Percentiles rank a stretch among this genome's conserved stretches.
phyloP scores from a whole-genome alignment of 92 coral and sea anemone species.

The Porites evermanni region DNA sequence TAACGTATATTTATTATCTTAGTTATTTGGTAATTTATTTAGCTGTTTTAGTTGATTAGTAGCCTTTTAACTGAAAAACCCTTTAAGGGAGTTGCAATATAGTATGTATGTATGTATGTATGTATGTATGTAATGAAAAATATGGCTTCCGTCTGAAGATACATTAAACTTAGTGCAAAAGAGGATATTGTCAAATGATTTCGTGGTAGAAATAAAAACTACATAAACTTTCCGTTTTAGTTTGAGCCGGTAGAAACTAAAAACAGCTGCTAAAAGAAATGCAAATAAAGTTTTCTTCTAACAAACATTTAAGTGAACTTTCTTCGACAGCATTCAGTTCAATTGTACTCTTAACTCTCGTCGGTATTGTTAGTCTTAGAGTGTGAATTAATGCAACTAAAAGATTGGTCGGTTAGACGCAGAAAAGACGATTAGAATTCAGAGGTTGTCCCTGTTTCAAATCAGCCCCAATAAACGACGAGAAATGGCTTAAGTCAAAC shows the following conservation, averaged over 20 bases:
- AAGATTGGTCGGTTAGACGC: background rate
- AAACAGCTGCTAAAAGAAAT: background rate
- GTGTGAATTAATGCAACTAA: background rate
- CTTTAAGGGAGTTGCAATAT: too few relatives aligned
- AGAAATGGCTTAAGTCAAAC: background rate
- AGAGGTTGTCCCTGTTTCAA: background rate
- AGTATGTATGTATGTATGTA: too few relatives aligned
- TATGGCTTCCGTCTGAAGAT: too few relatives aligned
- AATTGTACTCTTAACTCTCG: background rate
- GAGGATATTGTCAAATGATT: too few relatives aligned
- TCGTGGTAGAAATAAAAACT: too few relatives aligned
- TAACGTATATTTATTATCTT: too few relatives aligned
- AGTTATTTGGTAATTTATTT: too few relatives aligned
- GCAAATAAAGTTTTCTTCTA: background rate
- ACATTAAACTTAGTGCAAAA: too few relatives aligned
- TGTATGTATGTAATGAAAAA: too few relatives aligned
- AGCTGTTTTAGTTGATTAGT: too few relatives aligned
- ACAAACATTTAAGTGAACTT: background rate
- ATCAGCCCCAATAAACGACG: background rate
- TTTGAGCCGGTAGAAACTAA: background rate
- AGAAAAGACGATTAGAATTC: background rate
- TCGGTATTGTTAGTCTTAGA: background rate
- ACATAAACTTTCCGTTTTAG: background rate
- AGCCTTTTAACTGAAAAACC: too few relatives aligned
- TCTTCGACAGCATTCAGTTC: background rate